phyloP scores from a whole-genome alignment of 2,888 invertebrate genomes.

The Ectemnius cavifrons region DNA sequence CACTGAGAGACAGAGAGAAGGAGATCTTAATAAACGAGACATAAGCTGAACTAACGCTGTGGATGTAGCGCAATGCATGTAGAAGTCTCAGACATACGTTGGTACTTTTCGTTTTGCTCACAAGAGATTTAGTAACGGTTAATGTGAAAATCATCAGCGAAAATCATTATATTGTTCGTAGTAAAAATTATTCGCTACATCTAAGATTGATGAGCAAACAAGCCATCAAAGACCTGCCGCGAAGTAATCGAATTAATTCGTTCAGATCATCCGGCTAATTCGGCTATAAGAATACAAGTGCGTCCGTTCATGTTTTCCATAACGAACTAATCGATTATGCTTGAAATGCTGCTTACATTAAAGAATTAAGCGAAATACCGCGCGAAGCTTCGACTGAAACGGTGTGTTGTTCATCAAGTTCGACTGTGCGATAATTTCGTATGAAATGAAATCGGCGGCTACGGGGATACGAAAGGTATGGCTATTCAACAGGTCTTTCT shows the following conservation, averaged over 20 bases:
- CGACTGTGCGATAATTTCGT: no score
- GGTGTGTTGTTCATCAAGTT: no score
- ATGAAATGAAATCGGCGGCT: no score
- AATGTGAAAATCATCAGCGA: slow-evolving; percentile 34
- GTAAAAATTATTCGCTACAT: slow-evolving; percentile 41
- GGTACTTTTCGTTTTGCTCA: slow-evolving; percentile 13
- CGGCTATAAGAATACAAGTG: neutral
- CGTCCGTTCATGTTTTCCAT: slow-evolving; percentile 10
- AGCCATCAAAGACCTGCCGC: slow-evolving; percentile 38
- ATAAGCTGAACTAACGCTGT: slow-evolving; percentile 60
- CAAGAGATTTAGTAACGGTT: slow-evolving; percentile 23
- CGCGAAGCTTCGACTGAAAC: neutral
- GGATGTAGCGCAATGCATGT: slow-evolving; percentile 57
- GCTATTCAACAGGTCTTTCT: slow-evolving; percentile 41
- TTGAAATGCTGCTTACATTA: slow-evolving; percentile 5
- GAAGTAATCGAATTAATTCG: slow-evolving; percentile 11
- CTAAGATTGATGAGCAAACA: slow-evolving; percentile 35
- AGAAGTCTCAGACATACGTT: slow-evolving; percentile 34
- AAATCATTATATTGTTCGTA: slow-evolving; percentile 30
- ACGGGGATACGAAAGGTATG: no score
- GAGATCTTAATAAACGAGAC: slow-evolving; percentile 57
- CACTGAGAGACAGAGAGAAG: slow-evolving; percentile 15
- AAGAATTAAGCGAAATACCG: slow-evolving; percentile 1
- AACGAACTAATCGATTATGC: slow-evolving; percentile 3
- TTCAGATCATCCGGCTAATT: slow-evolving; percentile 27